Percentiles rank a stretch among this genome's conserved stretches.
Evolutionary conservation across 2,797 vertebrate species (phyloP).

Genomic region (Liasis olivaceus): DNA sequence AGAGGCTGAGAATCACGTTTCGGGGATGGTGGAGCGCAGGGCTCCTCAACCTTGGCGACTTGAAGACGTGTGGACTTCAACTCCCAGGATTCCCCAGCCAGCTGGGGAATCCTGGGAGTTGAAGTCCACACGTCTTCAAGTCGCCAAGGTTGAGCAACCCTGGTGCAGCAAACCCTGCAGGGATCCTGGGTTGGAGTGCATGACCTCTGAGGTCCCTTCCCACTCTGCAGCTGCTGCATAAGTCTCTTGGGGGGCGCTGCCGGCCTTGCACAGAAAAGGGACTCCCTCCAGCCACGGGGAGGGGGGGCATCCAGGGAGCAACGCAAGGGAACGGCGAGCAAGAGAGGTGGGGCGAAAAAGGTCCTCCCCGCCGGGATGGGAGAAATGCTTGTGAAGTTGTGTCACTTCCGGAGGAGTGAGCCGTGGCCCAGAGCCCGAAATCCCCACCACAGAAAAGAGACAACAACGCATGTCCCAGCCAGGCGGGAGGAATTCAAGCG

Average conservation of each 20-base stretch:
- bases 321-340: no score
- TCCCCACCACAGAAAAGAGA: constrained; percentile 3
- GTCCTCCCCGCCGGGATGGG: constrained; percentile 9
- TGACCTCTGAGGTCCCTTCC: no score
- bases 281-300: background rate
- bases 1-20: no score
- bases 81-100: background rate
- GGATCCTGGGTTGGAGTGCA: no score
- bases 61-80: background rate
- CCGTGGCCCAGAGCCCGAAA: background rate
- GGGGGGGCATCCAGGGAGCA: no score
- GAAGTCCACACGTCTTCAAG: no score
- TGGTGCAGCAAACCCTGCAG: no score
- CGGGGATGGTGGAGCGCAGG: no score
- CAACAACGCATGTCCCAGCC: background rate
- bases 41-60: no score
- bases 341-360: background rate
- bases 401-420: constrained; percentile 33
- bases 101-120: no score
- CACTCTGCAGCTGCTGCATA: no score
- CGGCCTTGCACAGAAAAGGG: background rate
- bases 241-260: background rate
- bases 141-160: no score
- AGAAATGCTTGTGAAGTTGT: constrained; percentile 17
- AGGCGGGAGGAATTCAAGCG: background rate